These are phyloP conservation scores for Sarcophaga rosellei DNA, from an alignment of 2,888 invertebrate genomes.

Conservation along the genomic window DNA sequence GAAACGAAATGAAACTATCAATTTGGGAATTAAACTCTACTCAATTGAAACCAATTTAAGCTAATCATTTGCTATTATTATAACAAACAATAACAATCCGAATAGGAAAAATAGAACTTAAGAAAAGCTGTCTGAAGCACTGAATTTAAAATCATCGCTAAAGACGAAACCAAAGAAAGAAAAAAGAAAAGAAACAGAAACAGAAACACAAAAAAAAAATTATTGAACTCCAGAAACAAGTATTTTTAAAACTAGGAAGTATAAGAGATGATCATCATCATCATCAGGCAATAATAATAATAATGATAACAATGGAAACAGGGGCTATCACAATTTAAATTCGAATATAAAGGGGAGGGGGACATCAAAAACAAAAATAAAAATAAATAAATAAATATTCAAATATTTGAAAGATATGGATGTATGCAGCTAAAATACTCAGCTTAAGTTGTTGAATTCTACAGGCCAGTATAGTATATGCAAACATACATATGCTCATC, in stretches of 20 bases:
- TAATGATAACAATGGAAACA: conserved; percentile 9
- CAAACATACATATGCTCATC: background rate
- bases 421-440: conserved; percentile 6
- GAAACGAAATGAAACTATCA: conserved; percentile 70
- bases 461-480: background rate
- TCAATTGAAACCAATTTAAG: conserved; percentile 80
- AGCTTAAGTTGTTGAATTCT: conserved; percentile 42
- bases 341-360: background rate
- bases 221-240: background rate
- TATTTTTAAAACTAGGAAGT: conserved; percentile 37
- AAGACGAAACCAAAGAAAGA: background rate
- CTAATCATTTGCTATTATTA: conserved; percentile 78
- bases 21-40: conserved; percentile 74
- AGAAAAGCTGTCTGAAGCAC: conserved; percentile 9
- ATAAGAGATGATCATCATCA: background rate
- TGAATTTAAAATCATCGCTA: conserved; percentile 31
- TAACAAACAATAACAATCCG: conserved; percentile 43
- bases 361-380: background rate
- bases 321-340: background rate
- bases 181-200: background rate
- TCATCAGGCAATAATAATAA: background rate
- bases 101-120: conserved; percentile 33
- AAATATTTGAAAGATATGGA: conserved; percentile 30
- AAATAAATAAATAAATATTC: conserved; percentile 47
- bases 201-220: conserved; percentile 12